Conservation (phyloP, 2,797 vertebrate species). For the Cuculus canorus region DNA sequence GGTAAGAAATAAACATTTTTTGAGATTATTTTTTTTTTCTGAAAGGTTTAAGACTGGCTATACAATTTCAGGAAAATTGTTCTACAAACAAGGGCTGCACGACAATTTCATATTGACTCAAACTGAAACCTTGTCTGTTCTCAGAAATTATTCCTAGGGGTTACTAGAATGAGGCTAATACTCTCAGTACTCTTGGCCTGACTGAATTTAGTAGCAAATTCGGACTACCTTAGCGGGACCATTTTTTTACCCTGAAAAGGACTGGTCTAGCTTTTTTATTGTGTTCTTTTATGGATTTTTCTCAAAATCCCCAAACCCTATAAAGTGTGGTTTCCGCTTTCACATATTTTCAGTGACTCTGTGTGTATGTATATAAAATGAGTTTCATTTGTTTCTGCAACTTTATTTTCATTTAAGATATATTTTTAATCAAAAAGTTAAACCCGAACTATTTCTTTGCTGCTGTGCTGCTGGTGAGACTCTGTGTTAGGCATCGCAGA, state of each 20-base stretch:
- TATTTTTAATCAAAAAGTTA: neutral
- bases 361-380: neutral
- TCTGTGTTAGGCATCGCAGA: neutral
- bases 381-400: neutral
- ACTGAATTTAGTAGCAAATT: neutral
- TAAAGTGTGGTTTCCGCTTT: neutral
- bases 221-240: neutral
- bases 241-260: neutral
- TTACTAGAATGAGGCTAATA: neutral
- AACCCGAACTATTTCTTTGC: neutral
- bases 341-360: neutral
- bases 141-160: neutral
- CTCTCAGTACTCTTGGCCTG: neutral
- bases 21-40: neutral
- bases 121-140: neutral
- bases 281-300: neutral
- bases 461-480: neutral
- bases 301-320: neutral
- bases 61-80: neutral
- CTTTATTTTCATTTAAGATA: neutral
- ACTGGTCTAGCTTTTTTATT: neutral
- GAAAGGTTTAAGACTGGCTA: neutral
- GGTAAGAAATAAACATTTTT: conserved; percentile 76
- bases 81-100: neutral
- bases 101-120: neutral